A percentile compares a stretch with the other conserved stretches of the same genome.
Evolutionary conservation across 2,888 invertebrate species (phyloP).

Genomic region (Athalia cordata): DNA sequence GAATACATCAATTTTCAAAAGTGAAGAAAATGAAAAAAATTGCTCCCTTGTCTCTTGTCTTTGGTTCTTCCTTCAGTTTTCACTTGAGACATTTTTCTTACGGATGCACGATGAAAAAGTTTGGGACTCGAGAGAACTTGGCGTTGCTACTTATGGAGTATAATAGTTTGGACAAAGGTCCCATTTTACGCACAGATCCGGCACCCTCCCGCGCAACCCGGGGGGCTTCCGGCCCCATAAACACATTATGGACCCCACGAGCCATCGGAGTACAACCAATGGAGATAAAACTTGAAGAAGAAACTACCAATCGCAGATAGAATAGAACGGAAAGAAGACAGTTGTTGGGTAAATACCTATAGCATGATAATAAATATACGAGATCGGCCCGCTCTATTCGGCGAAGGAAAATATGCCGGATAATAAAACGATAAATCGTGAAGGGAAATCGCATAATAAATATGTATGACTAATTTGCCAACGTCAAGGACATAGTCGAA

Average conservation of each 20-base stretch:
- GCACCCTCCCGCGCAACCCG: constrained; percentile 60
- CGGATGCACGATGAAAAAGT: constrained; percentile 52
- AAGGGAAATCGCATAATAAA: constrained; percentile 40
- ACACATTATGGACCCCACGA: constrained; percentile 61
- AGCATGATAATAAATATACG: constrained; percentile 33
- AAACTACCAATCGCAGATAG: neutral
- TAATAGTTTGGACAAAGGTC: constrained; percentile 64
- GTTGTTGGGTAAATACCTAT: neutral
- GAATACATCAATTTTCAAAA: too few species aligned
- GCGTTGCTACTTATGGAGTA: constrained; percentile 64
- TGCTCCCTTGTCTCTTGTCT: constrained; percentile 41
- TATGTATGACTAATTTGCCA: constrained; percentile 42
- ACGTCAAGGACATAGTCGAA: constrained; percentile 28
- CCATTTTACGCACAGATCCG: constrained; percentile 66
- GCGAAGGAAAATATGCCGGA: constrained; percentile 34
- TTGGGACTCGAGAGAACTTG: constrained; percentile 49
- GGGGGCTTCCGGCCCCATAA: constrained; percentile 66
- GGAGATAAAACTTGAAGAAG: constrained; percentile 1
- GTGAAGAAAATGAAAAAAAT: too few species aligned
- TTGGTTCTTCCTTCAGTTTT: constrained; percentile 36
- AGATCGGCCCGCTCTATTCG: constrained; percentile 26
- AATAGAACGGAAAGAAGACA: constrained; percentile 12
- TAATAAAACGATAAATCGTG: constrained; percentile 44
- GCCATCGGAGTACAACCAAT: constrained; percentile 26
- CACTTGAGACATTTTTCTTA: constrained; percentile 9